A percentile compares a stretch with the other conserved stretches of the same genome.
These are phyloP conservation scores for Prunella fulvescens DNA, from an alignment of 2,113 vertebrate genomes.

Conservation along the genomic window DNA sequence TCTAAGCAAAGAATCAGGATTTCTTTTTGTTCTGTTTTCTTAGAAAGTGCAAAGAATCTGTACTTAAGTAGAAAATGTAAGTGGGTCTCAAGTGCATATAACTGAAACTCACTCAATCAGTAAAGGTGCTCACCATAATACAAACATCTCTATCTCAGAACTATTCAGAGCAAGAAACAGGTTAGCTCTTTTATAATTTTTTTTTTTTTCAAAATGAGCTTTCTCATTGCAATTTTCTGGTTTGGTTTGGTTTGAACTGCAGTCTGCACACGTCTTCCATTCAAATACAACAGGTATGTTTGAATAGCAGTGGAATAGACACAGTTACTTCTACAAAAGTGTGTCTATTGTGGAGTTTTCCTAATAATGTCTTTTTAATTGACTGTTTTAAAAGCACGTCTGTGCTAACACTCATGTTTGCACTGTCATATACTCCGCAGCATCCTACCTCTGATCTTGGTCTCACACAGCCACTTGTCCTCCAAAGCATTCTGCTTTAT, in stretches of 20 bases:
- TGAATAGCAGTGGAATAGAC: not conserved
- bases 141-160: not conserved
- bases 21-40: not conserved
- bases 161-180: not conserved
- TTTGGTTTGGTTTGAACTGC: not conserved
- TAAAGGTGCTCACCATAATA: not conserved
- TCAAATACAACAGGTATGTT: not conserved
- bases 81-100: not conserved
- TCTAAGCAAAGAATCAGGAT: not conserved
- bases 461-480: not conserved
- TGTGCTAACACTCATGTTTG: not conserved
- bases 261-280: not conserved
- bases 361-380: not conserved
- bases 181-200: not conserved
- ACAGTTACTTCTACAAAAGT: not conserved
- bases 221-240: not conserved
- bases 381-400: not conserved
- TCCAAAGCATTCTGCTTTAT: not conserved
- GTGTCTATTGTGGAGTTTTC: not conserved
- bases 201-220: not conserved
- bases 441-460: not conserved
- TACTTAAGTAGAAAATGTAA: not conserved
- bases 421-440: rapidly evolving
- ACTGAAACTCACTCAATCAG: not conserved
- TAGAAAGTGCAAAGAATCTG: not conserved